Evolutionary conservation across 2,888 invertebrate genomes (phyloP).

Genomic region (Dione juno): DNA sequence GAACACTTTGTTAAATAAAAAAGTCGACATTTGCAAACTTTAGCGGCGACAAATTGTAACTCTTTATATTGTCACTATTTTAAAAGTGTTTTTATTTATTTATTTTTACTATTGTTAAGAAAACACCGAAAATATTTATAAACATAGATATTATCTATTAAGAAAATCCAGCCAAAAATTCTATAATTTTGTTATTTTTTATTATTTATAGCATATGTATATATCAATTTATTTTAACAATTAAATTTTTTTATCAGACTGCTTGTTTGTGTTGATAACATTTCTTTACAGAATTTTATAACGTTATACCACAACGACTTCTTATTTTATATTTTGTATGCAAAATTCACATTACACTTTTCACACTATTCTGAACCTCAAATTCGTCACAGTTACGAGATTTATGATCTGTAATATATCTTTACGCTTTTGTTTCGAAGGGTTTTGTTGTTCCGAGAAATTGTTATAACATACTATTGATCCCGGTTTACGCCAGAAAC

Average conservation of each 20-base stretch:
- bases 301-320: constrained; percentile 59
- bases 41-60: constrained; percentile 55
- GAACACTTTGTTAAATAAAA: constrained; percentile 59
- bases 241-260: not conserved
- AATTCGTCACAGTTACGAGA: constrained; percentile 70
- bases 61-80: constrained; percentile 6
- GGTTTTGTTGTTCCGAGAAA: constrained; percentile 73
- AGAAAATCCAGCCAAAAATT: too few relatives aligned
- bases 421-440: constrained; percentile 67
- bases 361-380: constrained; percentile 74
- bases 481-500: constrained; percentile 79
- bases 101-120: not conserved
- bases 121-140: too few relatives aligned
- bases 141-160: too few relatives aligned
- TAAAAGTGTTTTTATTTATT: constrained; percentile 38
- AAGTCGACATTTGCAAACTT: constrained; percentile 71
- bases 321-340: constrained; percentile 54
- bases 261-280: not conserved
- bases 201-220: too few relatives aligned
- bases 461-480: constrained; percentile 61
- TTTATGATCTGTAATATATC: constrained; percentile 72
- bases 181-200: too few relatives aligned
- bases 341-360: constrained; percentile 56
- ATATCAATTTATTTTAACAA: too few relatives aligned
- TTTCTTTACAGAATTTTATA: constrained; percentile 39